Evolutionary conservation across 2,113 vertebrate species (phyloP), one percentile per base, ranked within the genome.

Genomic region (Craseonycteris thonglongyai): DNA sequence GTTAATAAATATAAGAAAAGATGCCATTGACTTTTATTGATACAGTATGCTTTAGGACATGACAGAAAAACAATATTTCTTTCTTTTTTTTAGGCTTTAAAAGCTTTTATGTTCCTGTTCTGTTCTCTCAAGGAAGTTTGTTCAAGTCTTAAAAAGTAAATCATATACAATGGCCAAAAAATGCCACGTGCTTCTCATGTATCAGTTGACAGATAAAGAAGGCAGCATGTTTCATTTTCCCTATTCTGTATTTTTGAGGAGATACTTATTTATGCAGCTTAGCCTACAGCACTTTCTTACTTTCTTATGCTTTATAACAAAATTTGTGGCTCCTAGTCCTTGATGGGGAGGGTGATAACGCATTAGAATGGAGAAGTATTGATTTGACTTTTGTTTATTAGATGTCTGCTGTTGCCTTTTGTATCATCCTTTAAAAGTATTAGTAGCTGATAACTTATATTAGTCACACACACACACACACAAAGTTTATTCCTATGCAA

Each of bases 1-100:
- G 75, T 96, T 94, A 97, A 86, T 93, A 90, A 93, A 95, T 81
- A 68, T 76, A 68, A 90, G n/a, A 84, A 91, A 42, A 80, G 56
- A 71, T 15, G 54, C 59, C 11, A 6, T 26, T 87, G 65, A 68
- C 51, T 94, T 97, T 96, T 92, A 72, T 94, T 54, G 47, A 69
- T 68, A 88, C 45, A 15, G 38, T 61, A 71, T 94, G 83, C 80
- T 87, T 87, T 82, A 68, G 91, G 91, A 79, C 42, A 40, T 61
- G 71, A 58, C 88, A 75, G 69, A 42, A 84, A 97, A 95, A 47
- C 51, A 72, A 35, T 93, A 85, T 91, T 90, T 92, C 80, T 96
- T 93, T 93, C 47, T 88, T 85, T 93, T 72, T 87, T 83, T 95
- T 91, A 54, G n/a, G 18, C 38, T 92, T 96, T 91, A 40, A 93